phyloP scores from a whole-genome alignment of 2,888 invertebrate species.

The Euproctis similis region DNA sequence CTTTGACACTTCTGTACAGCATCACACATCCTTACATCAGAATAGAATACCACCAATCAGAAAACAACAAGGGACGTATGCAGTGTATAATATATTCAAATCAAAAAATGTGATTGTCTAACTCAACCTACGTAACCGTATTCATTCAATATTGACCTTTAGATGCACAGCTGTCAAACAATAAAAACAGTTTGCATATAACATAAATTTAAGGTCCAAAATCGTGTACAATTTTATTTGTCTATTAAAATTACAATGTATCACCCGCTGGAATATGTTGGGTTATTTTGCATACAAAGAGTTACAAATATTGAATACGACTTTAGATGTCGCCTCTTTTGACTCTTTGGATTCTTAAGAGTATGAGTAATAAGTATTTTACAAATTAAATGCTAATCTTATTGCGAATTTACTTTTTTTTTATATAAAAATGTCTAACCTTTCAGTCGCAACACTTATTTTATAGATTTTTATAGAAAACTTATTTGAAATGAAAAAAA shows the following conservation, averaged over 20 bases:
- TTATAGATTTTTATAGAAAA: too few species aligned
- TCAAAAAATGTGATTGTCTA: conserved; percentile 36
- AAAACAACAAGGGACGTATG: conserved; percentile 52
- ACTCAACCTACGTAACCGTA: conserved; percentile 47
- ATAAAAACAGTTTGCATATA: conserved; percentile 28
- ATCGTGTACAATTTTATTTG: conserved; percentile 33
- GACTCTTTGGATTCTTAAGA: too few species aligned
- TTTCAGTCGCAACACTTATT: too few species aligned
- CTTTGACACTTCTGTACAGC: conserved; percentile 54
- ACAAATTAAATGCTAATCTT: too few species aligned
- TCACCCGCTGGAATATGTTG: conserved; percentile 51
- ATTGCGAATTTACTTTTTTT: too few species aligned
- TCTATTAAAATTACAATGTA: conserved; percentile 47
- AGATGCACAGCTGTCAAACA: conserved; percentile 21
- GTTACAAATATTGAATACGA: conserved; percentile 74
- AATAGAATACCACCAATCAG: conserved; percentile 56
- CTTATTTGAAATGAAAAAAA: too few species aligned
- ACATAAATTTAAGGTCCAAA: conserved; percentile 50
- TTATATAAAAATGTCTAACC: too few species aligned
- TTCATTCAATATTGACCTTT: conserved; percentile 36
- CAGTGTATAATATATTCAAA: conserved; percentile 62
- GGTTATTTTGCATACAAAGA: conserved; percentile 72
- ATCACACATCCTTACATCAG: conserved; percentile 47
- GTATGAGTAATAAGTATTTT: too few species aligned
- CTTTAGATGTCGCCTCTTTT: too few species aligned